phyloP scores from a whole-genome alignment of 2,113 vertebrate genomes.

The Ciconia boyciana region DNA sequence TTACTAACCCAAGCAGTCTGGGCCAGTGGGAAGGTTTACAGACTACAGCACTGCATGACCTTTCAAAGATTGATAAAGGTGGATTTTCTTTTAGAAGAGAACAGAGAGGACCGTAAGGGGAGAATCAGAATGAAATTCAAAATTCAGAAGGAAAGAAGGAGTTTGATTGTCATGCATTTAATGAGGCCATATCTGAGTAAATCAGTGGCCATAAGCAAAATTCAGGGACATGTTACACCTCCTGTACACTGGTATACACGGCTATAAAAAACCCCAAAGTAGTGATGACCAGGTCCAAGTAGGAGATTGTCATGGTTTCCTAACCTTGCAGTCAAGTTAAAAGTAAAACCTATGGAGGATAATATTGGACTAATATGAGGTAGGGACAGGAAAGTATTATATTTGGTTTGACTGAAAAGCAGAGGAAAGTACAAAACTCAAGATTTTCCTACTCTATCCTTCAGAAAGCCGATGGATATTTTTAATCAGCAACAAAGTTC shows the following conservation, averaged over 20 bases:
- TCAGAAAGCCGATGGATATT: not conserved
- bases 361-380: not conserved
- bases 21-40: not conserved
- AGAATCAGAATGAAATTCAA: not conserved
- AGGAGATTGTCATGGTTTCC: not conserved
- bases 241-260: not conserved
- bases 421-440: not conserved
- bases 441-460: not conserved
- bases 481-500: not conserved
- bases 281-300: not conserved
- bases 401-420: not conserved
- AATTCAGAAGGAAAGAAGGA: not conserved
- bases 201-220: not conserved
- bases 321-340: not conserved
- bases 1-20: constrained; percentile 9
- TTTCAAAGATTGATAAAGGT: constrained; percentile 12
- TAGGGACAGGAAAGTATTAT: not conserved
- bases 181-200: not conserved
- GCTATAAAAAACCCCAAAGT: not conserved
- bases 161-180: not conserved
- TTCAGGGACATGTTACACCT: not conserved
- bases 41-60: not conserved
- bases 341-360: not conserved
- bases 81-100: not conserved
- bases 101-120: not conserved